Conservation (phyloP, 2,888 invertebrate species). For the Aleiodes alternator region DNA sequence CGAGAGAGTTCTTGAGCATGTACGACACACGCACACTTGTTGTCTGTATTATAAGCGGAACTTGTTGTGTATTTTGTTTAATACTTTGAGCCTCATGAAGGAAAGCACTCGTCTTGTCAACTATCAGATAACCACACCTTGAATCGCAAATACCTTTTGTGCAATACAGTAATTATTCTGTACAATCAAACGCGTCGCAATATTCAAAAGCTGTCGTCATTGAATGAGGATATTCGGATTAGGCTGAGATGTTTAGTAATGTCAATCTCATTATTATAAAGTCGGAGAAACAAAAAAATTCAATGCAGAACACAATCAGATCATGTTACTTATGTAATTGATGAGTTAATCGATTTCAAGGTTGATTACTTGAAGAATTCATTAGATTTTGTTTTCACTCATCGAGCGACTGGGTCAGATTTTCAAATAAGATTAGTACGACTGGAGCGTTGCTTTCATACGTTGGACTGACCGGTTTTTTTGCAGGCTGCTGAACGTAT, state of each 20-base stretch:
- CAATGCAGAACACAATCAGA: neutral
- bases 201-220: neutral
- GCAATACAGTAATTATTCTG: constrained; percentile 13
- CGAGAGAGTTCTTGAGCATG: neutral
- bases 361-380: neutral
- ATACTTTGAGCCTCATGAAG: neutral
- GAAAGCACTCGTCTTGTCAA: neutral
- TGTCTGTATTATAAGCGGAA: too few species aligned
- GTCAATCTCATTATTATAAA: neutral
- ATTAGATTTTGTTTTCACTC: too few species aligned
- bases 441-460: too few species aligned
- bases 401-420: too few species aligned
- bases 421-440: too few species aligned
- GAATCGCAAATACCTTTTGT: constrained; percentile 11
- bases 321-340: constrained; percentile 6
- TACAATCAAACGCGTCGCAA: constrained; percentile 17
- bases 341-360: neutral
- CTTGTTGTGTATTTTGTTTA: too few species aligned
- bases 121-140: constrained; percentile 19
- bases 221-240: neutral
- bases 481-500: too few species aligned
- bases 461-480: too few species aligned
- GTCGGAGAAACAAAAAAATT: neutral
- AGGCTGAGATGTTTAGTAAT: too few species aligned
- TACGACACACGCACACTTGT: too few species aligned